Evolutionary conservation across 2,888 invertebrate species (phyloP), one percentile per base, ranked within the genome.

Genomic region (Perdita meconis): DNA sequence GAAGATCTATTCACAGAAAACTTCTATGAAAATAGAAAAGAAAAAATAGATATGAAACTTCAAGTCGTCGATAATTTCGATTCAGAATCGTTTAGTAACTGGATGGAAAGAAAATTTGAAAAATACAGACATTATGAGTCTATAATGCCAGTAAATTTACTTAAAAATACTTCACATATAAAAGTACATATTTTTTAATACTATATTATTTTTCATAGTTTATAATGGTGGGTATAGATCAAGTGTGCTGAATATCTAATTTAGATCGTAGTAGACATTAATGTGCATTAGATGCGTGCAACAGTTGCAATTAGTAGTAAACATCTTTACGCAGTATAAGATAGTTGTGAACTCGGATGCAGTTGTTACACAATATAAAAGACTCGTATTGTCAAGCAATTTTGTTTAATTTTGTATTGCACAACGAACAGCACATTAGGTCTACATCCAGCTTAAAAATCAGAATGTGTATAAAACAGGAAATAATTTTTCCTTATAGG

Each of bases 11-110:
- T 93, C 87, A 93, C 94, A 0, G 93, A 93, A 1, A 92, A 94
- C 51, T 97, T 98, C 93, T 96, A 96, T 86, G 64, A 73, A 0
- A 95, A 95, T 84, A 93, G 97, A 59, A 93, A 94, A 89, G 86
- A 92, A 0, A 68, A 88, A 0, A 95, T 97, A 13, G 94, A 96
- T 12, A 89, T 93, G 1, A 93, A 95, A 77, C 85, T 95, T 57
- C 70, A 87, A 3, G 84, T 92, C 8, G 91, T 95, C 4, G 87
- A 87, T 50, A 59, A 78, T 3, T 81, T 88, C 89, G 87, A 93
- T 1, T 86, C 91, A 0, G 93, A 94, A 2, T 89, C 93, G 16
- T 83, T 95, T 12, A 65, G 93, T n/a, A 84, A 85, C 0, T 86
- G 89, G n/a, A 92, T 96, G 89, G 90, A 92, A 53, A 85, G 89